These are phyloP conservation scores for Enteromius mattozi DNA, from an alignment of 2,797 vertebrate genomes.

Conservation along the genomic window DNA sequence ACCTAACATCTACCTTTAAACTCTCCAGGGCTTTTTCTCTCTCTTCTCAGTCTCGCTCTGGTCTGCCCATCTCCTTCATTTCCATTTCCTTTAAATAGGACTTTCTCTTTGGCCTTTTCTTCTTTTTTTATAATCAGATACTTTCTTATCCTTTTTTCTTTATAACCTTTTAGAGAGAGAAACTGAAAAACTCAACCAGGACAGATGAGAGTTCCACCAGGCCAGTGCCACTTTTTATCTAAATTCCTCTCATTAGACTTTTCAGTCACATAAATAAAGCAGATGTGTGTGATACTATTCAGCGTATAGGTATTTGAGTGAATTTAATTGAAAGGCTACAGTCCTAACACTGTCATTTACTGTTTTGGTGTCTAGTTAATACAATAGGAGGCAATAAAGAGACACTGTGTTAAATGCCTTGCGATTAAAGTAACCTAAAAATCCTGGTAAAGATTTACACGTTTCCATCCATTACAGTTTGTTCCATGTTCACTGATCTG, in stretches of 20 bases:
- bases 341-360: background rate
- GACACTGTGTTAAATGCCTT: background rate
- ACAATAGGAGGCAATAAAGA: background rate
- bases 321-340: background rate
- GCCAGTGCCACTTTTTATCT: background rate
- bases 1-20: background rate
- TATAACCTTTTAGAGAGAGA: background rate
- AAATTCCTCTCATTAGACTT: background rate
- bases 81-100: slow-evolving; percentile 42
- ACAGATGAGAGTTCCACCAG: background rate
- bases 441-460: background rate
- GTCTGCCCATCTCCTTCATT: slow-evolving; percentile 9
- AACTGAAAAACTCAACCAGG: slow-evolving; percentile 6
- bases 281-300: background rate
- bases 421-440: background rate
- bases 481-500: slow-evolving; percentile 15
- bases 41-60: background rate
- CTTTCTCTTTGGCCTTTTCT: slow-evolving; percentile 27
- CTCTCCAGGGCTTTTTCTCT: slow-evolving; percentile 4
- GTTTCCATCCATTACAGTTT: slow-evolving; percentile 18
- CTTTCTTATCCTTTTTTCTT: slow-evolving; percentile 14
- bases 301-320: background rate
- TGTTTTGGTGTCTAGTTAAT: background rate
- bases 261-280: background rate
- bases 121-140: slow-evolving; percentile 31